phyloP scores from a whole-genome alignment of 2,888 invertebrate genomes.

The Mycalesis mineus region DNA sequence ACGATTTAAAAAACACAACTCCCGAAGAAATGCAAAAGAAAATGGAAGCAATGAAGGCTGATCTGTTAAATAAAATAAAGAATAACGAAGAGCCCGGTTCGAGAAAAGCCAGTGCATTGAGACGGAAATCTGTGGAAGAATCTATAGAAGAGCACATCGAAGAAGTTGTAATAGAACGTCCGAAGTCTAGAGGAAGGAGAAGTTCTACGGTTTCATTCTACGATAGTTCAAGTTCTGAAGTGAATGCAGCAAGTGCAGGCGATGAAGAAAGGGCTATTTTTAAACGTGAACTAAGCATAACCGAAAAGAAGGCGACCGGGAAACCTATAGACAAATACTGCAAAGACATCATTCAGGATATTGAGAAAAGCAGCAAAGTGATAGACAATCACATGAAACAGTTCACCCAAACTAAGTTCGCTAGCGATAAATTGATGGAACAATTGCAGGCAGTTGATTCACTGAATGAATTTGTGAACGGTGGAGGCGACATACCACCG shows the following conservation, averaged over 20 bases:
- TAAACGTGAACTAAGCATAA: conserved; percentile 43
- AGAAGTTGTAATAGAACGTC: conserved; percentile 47
- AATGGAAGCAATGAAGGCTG: conserved; percentile 61
- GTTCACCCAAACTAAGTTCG: conserved; percentile 61
- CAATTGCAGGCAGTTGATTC: conserved; percentile 73
- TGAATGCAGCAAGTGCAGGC: conserved; percentile 37
- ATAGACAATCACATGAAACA: conserved; percentile 74
- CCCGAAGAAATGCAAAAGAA: conserved; percentile 56
- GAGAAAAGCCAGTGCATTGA: conserved; percentile 53
- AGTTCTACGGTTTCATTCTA: conserved; percentile 60
- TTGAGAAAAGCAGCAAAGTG: conserved; percentile 64
- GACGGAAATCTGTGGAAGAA: conserved; percentile 56
- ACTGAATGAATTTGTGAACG: conserved; percentile 67
- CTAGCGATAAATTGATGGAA: conserved; percentile 69
- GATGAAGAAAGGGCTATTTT: conserved; percentile 37
- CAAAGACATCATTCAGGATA: conserved; percentile 66
- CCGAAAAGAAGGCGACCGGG: conserved; percentile 46
- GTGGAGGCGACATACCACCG: conserved; percentile 51
- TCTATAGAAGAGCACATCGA: conserved; percentile 60
- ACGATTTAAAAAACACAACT: conserved; percentile 44
- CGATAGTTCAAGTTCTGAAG: conserved; percentile 44
- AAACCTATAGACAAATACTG: conserved; percentile 66
- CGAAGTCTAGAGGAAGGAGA: conserved; percentile 60
- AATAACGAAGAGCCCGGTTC: conserved; percentile 48
- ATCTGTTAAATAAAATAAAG: conserved; percentile 64